A percentile compares a stretch with the other conserved stretches of the same genome.
Conservation (phyloP, 2,888 invertebrate genomes). For the Blera fallax region DNA sequence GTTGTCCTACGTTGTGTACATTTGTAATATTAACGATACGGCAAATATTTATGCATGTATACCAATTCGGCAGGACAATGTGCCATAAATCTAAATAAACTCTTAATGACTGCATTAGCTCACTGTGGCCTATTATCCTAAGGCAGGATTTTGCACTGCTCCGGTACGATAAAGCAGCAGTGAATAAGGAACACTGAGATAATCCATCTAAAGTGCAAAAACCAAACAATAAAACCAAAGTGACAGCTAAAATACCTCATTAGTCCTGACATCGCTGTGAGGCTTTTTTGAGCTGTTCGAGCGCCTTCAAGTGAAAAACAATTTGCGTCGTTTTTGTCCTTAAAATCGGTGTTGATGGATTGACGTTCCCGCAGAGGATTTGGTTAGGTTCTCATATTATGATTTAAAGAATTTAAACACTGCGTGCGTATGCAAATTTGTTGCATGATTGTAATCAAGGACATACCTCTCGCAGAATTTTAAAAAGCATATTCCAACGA, state of each 20-base stretch:
- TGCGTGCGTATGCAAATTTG: neutral
- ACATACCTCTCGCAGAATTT: neutral
- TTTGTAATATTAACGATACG: constrained; percentile 2
- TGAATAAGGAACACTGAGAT: neutral
- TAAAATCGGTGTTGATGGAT: constrained; percentile 7
- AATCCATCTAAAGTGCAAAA: constrained; percentile 32
- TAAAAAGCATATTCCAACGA: neutral
- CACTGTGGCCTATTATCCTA: constrained; percentile 10
- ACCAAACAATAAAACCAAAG: constrained; percentile 21
- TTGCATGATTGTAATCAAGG: neutral
- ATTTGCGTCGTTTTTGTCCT: constrained; percentile 28
- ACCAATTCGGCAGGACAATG: constrained; percentile 5
- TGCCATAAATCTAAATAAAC: constrained; percentile 43
- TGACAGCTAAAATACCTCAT: constrained; percentile 62
- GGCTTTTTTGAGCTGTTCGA: constrained; percentile 8
- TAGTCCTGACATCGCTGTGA: constrained; percentile 35
- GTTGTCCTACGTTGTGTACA: constrained; percentile 19
- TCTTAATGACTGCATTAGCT: constrained; percentile 50
- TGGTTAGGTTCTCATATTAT: too few species aligned
- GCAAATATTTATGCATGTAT: neutral
- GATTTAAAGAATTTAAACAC: too few species aligned
- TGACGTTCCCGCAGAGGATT: neutral
- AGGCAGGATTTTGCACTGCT: neutral
- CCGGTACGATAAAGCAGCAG: neutral
- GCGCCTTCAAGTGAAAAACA: neutral